Evolutionary conservation across 1,140 invertebrate genomes (phyloP), one percentile per base, ranked within the genome.

Genomic region (Pteromalus puparum): DNA sequence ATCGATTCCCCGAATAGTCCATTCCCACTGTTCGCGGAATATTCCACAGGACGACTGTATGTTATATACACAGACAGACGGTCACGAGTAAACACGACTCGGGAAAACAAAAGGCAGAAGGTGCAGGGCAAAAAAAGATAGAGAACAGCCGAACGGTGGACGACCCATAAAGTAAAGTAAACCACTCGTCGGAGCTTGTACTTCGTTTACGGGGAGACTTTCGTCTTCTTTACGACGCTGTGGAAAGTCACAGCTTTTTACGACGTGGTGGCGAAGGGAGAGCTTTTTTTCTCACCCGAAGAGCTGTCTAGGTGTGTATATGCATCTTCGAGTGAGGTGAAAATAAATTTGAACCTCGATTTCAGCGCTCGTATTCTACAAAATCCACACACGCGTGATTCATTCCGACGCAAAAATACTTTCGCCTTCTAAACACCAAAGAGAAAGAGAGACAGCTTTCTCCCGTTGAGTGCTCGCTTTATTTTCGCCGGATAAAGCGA

Each of bases 141-240:
- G 18, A 65, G 48, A 18, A 65, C 13, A 53, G 48, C 13, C 9
- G 26, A 65, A 89, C 87, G 86, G 90, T 87, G 82, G 83, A 87
- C 85, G 81, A 87, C 85, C 74, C 73, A 87, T 86, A 86, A 87
- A 87, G 87, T 84, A 87, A 74, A 81, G 81, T 85, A 83, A 82
- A 85, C 24, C 67, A 81, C 85, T 87, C 83, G 68, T 48, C 18
- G 24, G 24, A 28, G 68, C 46, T 53, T 73, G 42, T 30, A 72
- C 42, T 81, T 81, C 26, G 46, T 81, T 81, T 81, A 73, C 78
- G 24, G 34, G 46, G 68, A 61, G 53, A 81, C 74, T 86, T 61
- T 82, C 81, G 75, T 86, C 30, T 88, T 85, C 81, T 46, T 82
- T 86, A 75, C 28, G 13, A 30, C 28, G 28, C 18, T 70, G 67